Conservation (phyloP, 2,113 vertebrate genomes). For the Hippocampus barbouri region DNA sequence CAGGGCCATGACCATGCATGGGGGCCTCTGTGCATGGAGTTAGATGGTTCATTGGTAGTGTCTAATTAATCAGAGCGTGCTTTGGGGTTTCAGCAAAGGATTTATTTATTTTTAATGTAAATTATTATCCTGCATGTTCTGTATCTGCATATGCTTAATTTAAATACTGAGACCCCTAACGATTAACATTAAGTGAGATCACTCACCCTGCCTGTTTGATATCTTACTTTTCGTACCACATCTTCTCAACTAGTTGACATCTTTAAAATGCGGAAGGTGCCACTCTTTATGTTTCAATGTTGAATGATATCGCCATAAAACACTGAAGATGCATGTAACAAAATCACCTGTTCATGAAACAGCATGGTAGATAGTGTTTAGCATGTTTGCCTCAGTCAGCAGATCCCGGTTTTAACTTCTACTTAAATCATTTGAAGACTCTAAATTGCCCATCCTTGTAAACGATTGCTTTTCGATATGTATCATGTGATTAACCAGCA, state of each 20-base stretch:
- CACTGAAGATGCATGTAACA: conserved; percentile 40
- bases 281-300: background rate
- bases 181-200: background rate
- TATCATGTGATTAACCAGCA: too few species aligned
- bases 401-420: background rate
- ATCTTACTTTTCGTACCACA: conserved; percentile 41
- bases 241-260: conserved; percentile 62
- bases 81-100: conserved; percentile 23
- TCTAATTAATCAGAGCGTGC: conserved; percentile 26
- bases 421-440: background rate
- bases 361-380: background rate
- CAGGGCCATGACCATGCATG: conserved; percentile 85
- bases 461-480: too few species aligned
- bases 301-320: conserved; percentile 29
- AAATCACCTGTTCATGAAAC: background rate
- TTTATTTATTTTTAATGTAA: background rate
- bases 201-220: background rate
- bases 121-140: background rate
- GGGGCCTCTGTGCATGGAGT: conserved; percentile 97
- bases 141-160: background rate
- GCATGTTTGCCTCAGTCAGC: background rate
- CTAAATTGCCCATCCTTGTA: background rate
- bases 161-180: conserved; percentile 34
- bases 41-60: conserved; percentile 68
- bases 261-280: conserved; percentile 18